Evolutionary conservation across 64 coral and sea anemone species (phyloP), one percentile per base, ranked within the genome.

Genomic region (Pocillopora damicornis): DNA sequence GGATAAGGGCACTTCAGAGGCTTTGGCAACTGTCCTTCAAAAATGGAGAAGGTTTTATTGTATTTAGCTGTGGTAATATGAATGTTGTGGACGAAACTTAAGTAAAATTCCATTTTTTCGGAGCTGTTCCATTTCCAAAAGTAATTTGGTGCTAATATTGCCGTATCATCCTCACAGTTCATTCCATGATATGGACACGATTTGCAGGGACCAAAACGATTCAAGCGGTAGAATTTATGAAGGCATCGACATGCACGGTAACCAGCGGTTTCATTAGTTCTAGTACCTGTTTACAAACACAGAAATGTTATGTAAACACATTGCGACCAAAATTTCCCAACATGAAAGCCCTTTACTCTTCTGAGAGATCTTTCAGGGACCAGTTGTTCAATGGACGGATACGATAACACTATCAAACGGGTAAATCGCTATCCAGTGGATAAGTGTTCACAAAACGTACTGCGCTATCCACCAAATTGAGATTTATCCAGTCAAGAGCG

Each of bases 201-300:
- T 23, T 57, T 60, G 58, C 90, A 92, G 1, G 75, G 36, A 1
- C 63, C 90, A 80, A 92, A 92, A 30, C 90, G 90, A n/a, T 92
- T 83, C n/a, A 60, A 16, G 14, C 90, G 59, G 74, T 92, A 92
- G 51, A 92, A 87, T 13, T 74, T 73, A 34, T 61, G 25, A 20
- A 92, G 84, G 22, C 90, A 87, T 10, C 59, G 87, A 26, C 90
- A 92, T 13, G 90, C 90, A 61, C 83, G 86, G 62, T 92, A 87
- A 59, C 75, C 77, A 74, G 90, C 82, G 13, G 51, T 69, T 4
- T 66, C 37, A 26, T 56, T 80, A 22, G 90, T 68, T 13, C 73
- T 62, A 2, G 90, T 92, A 11, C 90, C 90, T 92, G 25, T 66
- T 5, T n/a, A 6, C 6, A 35, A 38, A 20, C 0, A 25, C 11